Conservation (phyloP, 2,888 invertebrate genomes). For the Drosophila lacicola region DNA sequence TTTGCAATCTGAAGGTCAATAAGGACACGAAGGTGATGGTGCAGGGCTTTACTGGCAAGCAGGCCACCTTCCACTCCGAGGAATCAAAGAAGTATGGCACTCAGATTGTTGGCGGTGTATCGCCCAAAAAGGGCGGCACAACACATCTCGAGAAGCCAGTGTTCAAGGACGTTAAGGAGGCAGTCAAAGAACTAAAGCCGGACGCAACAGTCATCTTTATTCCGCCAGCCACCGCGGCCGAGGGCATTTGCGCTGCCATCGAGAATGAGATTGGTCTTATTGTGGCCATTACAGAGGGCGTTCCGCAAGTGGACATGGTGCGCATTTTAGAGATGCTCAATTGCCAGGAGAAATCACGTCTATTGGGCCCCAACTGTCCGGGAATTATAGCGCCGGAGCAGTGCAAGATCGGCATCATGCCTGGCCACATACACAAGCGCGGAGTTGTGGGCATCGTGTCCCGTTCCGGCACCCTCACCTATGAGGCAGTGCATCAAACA, state of each 20-base stretch:
- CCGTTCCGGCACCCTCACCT: conserved; percentile 98
- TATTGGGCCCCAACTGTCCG: conserved; percentile 99
- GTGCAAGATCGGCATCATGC: conserved; percentile 99
- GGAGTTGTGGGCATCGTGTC: conserved; percentile 97
- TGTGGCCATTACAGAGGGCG: conserved; percentile 99
- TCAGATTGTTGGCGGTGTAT: conserved; percentile 92
- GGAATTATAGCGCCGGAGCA: conserved; percentile 97
- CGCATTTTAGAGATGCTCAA: conserved; percentile 94
- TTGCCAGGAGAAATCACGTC: conserved; percentile 94
- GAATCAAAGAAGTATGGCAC: conserved; percentile 99
- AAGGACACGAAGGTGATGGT: conserved; percentile 96
- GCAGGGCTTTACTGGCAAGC: conserved; percentile 99
- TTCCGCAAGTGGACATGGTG: conserved; percentile 99
- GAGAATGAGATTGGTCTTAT: conserved; percentile 98
- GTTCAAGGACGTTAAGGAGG: conserved; percentile 87
- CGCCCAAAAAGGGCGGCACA: conserved; percentile 92
- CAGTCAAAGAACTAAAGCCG: conserved; percentile 92
- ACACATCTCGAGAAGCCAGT: conserved; percentile 91
- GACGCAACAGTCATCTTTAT: conserved; percentile 98
- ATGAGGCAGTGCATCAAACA: conserved; percentile 99
- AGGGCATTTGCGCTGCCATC: conserved; percentile 95
- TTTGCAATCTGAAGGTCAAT: conserved; percentile 91
- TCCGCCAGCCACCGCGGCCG: conserved; percentile 95
- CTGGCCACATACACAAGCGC: conserved; percentile 96
- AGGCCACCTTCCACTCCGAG: conserved; percentile 96